Evolutionary conservation across 2,113 vertebrate species (phyloP).

Genomic region (Aphyosemion australe): DNA sequence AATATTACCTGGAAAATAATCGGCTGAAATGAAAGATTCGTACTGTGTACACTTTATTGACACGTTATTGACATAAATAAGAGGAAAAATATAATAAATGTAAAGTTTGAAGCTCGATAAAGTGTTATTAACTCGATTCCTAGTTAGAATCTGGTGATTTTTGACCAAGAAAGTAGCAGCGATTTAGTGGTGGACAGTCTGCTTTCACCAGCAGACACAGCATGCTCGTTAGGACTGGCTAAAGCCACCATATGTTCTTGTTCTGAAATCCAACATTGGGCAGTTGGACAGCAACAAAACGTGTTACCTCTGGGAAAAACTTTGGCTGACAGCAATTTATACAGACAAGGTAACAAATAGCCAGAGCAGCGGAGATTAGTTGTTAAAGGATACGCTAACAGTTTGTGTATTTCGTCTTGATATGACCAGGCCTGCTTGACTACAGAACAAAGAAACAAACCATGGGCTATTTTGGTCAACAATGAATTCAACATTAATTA

Average conservation of each 20-base stretch:
- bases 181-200: neutral
- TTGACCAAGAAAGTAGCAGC: too few relatives aligned
- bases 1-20: neutral
- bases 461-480: too few relatives aligned
- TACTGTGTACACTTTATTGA: neutral
- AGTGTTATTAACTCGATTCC: neutral
- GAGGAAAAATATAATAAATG: neutral
- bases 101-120: neutral
- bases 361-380: neutral
- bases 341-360: slow-evolving; percentile 8
- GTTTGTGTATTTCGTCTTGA: neutral
- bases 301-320: neutral
- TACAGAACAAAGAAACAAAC: too few relatives aligned
- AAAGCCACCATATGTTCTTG: neutral
- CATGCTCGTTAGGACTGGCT: neutral
- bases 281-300: neutral
- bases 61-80: neutral
- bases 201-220: neutral
- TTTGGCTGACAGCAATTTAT: neutral
- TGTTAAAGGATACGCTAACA: neutral
- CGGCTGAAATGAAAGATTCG: slow-evolving; percentile 1
- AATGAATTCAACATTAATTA: too few relatives aligned
- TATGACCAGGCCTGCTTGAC: too few relatives aligned
- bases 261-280: neutral
- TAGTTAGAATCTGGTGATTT: neutral